A percentile compares a stretch with the other conserved stretches of the same genome.
phyloP scores from a whole-genome alignment of 2,797 vertebrate genomes.

The Hypotaenidia philippensis region DNA sequence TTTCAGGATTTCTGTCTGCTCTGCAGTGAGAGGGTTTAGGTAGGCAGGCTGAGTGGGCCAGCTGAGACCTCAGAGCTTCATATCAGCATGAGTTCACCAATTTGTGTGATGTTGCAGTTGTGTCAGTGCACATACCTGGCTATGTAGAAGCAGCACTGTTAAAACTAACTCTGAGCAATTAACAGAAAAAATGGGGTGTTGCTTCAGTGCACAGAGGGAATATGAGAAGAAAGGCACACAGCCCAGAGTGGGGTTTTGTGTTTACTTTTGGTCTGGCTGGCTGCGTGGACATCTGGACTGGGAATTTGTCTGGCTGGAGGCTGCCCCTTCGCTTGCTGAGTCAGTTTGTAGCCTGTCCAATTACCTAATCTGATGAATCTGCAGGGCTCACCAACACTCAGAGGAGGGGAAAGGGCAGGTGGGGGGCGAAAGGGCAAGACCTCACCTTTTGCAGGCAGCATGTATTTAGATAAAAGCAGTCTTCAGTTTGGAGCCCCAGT shows the following conservation, averaged over 20 bases:
- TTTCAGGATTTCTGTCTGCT: background rate
- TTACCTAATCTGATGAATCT: slow-evolving; percentile 34
- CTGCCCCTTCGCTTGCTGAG: background rate
- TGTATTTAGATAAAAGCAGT: background rate
- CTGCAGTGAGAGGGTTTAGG: background rate
- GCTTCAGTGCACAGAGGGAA: background rate
- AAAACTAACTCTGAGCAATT: background rate
- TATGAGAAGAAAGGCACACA: background rate
- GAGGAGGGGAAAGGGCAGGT: slow-evolving; percentile 28
- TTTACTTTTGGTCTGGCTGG: slow-evolving; percentile 6
- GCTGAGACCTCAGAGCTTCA: fast-evolving
- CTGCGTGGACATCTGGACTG: background rate
- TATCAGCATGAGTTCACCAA: fast-evolving
- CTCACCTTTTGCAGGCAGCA: background rate
- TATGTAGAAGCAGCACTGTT: background rate
- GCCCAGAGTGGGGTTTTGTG: background rate
- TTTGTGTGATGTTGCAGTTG: fast-evolving
- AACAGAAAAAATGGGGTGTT: background rate
- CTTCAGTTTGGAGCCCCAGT: background rate
- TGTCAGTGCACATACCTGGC: fast-evolving
- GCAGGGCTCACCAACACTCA: fast-evolving
- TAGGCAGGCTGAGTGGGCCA: background rate
- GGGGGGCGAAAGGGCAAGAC: background rate
- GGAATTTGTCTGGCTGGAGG: background rate
- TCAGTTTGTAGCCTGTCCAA: background rate